Conservation (phyloP, 1,140 invertebrate genomes). For the Acyrthosiphon pisum region DNA sequence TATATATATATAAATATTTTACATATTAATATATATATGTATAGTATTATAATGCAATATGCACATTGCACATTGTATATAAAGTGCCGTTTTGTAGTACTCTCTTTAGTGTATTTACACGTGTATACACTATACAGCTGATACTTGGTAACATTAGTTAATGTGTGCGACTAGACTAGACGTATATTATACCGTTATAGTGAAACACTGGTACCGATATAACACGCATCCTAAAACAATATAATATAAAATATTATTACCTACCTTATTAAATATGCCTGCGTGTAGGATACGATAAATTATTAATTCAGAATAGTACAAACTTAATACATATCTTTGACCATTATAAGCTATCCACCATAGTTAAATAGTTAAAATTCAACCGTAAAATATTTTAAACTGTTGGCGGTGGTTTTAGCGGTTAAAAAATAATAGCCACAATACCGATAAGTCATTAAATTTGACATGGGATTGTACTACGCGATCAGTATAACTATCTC, state of each 20-base stretch:
- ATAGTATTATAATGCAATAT: neutral
- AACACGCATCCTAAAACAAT: slow-evolving; percentile 14
- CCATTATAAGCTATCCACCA: neutral
- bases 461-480: neutral
- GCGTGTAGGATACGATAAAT: neutral
- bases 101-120: neutral
- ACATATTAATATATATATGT: neutral
- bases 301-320: neutral
- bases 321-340: neutral
- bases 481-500: neutral
- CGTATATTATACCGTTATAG: neutral
- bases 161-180: neutral
- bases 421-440: neutral
- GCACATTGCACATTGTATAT: neutral
- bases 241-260: neutral
- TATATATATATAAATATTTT: neutral
- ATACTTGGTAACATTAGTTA: neutral
- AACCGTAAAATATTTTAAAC: neutral
- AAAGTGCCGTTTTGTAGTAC: neutral
- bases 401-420: neutral
- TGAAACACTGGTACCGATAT: neutral
- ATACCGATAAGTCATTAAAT: neutral
- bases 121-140: neutral
- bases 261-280: neutral
- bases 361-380: neutral